Conservation (phyloP, 2,797 vertebrate species). For the Pagetopsis macropterus region DNA sequence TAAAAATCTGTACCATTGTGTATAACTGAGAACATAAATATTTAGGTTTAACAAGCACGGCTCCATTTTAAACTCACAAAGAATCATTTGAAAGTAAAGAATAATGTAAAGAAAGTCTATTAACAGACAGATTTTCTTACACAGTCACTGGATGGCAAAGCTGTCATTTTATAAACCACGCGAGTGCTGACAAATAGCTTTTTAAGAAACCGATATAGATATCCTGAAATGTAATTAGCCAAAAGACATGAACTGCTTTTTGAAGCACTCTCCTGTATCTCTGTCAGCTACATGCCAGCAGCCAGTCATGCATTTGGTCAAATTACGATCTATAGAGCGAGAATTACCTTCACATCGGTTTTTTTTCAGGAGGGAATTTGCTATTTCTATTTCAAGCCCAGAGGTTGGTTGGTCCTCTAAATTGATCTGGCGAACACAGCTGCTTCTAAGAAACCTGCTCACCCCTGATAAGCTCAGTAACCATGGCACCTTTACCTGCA, state of each 20-base stretch:
- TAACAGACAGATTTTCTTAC: constrained; percentile 1
- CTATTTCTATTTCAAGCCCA: constrained; percentile 75
- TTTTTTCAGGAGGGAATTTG: constrained; percentile 46
- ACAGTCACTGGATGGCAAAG: constrained; percentile 1
- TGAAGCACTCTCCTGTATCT: constrained; percentile 30
- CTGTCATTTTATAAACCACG: background rate
- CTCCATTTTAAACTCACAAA: too few relatives aligned
- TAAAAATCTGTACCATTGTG: too few relatives aligned
- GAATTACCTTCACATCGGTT: constrained; percentile 25
- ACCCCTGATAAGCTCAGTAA: constrained; percentile 79
- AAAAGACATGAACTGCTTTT: constrained; percentile 31
- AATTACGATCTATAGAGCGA: constrained; percentile 41
- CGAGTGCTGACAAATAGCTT: background rate
- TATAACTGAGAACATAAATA: too few relatives aligned
- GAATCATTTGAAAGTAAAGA: background rate
- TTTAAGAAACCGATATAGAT: constrained; percentile 12
- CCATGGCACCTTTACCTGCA: constrained; percentile 65
- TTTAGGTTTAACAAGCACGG: too few relatives aligned
- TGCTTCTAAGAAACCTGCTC: constrained; percentile 79
- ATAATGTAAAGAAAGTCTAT: background rate
- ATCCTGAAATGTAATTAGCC: constrained; percentile 22
- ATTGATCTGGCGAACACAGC: constrained; percentile 77
- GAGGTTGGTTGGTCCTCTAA: constrained; percentile 77
- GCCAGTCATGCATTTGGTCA: constrained; percentile 46
- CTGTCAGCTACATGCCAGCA: constrained; percentile 39